phyloP scores from a whole-genome alignment of 2,113 vertebrate species.

The Apodemus sylvaticus region DNA sequence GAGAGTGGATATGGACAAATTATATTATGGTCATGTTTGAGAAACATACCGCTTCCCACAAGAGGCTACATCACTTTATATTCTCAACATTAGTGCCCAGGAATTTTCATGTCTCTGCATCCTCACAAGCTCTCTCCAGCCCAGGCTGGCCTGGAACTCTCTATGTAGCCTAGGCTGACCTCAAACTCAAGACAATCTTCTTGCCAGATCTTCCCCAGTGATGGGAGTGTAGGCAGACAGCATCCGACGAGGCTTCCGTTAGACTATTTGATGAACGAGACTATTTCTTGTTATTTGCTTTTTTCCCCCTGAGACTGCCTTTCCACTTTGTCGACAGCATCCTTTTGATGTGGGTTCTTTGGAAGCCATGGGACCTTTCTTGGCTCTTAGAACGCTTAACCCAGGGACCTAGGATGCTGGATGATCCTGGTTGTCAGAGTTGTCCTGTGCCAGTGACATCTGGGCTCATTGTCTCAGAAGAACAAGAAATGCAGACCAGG shows the following conservation, averaged over 20 bases:
- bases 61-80: not conserved
- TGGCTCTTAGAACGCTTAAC: not conserved
- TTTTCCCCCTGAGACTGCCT: not conserved
- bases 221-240: too few relatives aligned
- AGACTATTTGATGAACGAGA: not conserved
- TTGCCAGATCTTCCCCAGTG: not conserved
- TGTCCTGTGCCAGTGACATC: not conserved
- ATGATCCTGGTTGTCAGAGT: not conserved
- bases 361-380: not conserved
- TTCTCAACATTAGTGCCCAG: not conserved
- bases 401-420: not conserved
- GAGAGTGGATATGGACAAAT: not conserved
- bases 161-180: not conserved
- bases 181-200: not conserved
- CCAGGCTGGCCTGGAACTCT: not conserved
- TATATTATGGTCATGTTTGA: not conserved
- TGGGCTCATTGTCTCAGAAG: not conserved
- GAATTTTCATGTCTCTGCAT: not conserved
- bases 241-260: too few relatives aligned
- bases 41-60: not conserved
- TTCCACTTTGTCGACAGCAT: not conserved
- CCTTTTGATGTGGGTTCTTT: not conserved
- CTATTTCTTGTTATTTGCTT: not conserved
- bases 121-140: not conserved
- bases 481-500: not conserved